Evolutionary conservation across 2,888 invertebrate species (phyloP).

Genomic region (Ischnus inquisitorius): DNA sequence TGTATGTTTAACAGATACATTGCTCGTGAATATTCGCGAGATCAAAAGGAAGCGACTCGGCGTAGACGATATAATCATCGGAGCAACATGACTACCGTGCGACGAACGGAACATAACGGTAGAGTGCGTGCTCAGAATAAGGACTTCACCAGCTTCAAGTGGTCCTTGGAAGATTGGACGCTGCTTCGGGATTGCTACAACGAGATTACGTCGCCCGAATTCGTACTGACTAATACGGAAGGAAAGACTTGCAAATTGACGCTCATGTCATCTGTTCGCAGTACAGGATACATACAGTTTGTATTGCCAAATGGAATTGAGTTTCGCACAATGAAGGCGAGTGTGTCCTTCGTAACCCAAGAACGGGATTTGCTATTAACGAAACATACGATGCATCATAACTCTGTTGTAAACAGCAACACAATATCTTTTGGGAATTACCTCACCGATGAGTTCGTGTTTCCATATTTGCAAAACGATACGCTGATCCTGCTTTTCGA

Average conservation of each 20-base stretch:
- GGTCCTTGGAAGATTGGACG: not conserved
- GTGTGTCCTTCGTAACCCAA: not conserved
- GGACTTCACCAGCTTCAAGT: not conserved
- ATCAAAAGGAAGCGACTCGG: too few species aligned
- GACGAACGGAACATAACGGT: not conserved
- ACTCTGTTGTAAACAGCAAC: not conserved
- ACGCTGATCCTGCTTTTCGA: constrained; percentile 19
- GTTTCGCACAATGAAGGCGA: not conserved
- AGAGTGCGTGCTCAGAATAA: not conserved
- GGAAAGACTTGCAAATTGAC: not conserved
- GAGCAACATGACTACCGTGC: not conserved
- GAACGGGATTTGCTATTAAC: not conserved
- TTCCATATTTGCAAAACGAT: not conserved
- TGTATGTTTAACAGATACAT: not conserved
- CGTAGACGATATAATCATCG: too few species aligned
- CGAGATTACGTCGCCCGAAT: not conserved
- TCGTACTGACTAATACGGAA: not conserved
- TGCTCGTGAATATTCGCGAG: not conserved
- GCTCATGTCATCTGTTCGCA: rapidly evolving
- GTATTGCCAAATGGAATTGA: not conserved
- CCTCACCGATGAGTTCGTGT: too few species aligned
- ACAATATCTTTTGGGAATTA: not conserved
- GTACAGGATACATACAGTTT: not conserved
- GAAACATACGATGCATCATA: not conserved
- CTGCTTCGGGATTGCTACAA: not conserved